These are phyloP conservation scores for Zoanthus sansibaricus DNA, from an alignment of 92 coral and sea anemone genomes.

Conservation along the genomic window DNA sequence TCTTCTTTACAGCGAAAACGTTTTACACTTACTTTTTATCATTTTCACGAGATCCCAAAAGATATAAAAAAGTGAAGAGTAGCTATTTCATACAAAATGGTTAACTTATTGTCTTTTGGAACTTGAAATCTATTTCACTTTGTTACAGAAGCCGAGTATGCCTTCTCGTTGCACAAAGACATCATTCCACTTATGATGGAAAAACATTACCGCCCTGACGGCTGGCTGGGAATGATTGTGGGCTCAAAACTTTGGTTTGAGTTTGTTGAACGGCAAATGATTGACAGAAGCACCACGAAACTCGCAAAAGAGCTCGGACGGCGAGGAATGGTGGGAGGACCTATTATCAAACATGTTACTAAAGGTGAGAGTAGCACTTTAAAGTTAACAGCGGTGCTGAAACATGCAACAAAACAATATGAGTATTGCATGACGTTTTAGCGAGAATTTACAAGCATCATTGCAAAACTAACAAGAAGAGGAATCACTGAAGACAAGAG, in stretches of 20 bases:
- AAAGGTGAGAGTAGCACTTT: background rate
- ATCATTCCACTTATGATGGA: conserved; percentile 88
- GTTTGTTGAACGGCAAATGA: conserved; percentile 62
- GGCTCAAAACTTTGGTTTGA: conserved; percentile 91
- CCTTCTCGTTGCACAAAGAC: conserved; percentile 80
- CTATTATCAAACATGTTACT: background rate
- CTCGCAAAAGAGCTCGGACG: conserved; percentile 70
- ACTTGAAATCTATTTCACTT: background rate
- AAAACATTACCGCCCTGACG: conserved; percentile 75
- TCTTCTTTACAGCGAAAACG: too few relatives aligned
- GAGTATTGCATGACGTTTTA: too few relatives aligned
- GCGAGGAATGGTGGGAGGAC: conserved; percentile 63
- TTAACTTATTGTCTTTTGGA: background rate
- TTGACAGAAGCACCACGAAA: conserved; percentile 68
- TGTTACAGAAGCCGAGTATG: conserved; percentile 83
- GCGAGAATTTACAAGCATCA: background rate
- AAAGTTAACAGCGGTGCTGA: too few relatives aligned
- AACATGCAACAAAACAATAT: too few relatives aligned
- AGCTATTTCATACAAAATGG: background rate
- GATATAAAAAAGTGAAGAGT: too few relatives aligned
- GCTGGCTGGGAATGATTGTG: conserved; percentile 90
- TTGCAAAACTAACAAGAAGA: background rate
- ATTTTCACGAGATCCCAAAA: background rate
- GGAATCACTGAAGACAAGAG: background rate
- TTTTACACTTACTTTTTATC: too few relatives aligned